These are phyloP conservation scores for Tenthredo livida DNA, from an alignment of 2,888 invertebrate genomes.

Conservation along the genomic window DNA sequence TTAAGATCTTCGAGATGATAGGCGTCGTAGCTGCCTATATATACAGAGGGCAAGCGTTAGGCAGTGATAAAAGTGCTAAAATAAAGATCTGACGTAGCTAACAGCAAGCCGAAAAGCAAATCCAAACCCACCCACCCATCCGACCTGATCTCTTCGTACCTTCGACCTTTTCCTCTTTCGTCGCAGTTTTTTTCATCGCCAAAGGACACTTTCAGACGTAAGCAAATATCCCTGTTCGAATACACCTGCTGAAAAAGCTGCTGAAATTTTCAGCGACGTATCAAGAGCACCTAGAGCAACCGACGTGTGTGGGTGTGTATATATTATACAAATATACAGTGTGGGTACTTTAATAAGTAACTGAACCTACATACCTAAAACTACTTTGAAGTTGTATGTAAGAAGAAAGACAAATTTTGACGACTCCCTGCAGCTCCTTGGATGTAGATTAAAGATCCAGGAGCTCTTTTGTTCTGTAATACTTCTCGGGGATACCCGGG, in stretches of 20 bases:
- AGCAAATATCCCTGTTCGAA: conserved; percentile 17
- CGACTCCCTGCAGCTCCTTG: background rate
- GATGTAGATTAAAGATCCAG: conserved; percentile 42
- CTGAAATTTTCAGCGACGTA: background rate
- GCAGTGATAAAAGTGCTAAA: conserved; percentile 44
- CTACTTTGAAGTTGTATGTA: conserved; percentile 24
- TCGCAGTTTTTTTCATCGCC: background rate
- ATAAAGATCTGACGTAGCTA: conserved; percentile 46
- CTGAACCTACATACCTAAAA: background rate
- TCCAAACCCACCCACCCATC: background rate
- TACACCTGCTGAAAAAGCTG: background rate
- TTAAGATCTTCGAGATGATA: conserved; percentile 43
- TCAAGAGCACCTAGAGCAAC: background rate
- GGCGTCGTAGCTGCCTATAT: background rate
- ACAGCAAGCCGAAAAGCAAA: conserved; percentile 18
- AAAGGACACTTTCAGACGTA: conserved; percentile 22
- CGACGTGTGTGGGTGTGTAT: background rate
- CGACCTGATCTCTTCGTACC: conserved; percentile 16
- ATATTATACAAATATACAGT: background rate
- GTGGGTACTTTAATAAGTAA: conserved; percentile 10
- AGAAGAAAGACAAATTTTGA: conserved; percentile 40
- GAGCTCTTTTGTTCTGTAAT: conserved; percentile 32
- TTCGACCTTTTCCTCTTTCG: conserved; percentile 18
- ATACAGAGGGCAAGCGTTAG: conserved; percentile 4
- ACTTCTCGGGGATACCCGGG: background rate